These are phyloP conservation scores for Prionailurus viverrinus DNA, from an alignment of 2,113 vertebrate species.

Conservation along the genomic window DNA sequence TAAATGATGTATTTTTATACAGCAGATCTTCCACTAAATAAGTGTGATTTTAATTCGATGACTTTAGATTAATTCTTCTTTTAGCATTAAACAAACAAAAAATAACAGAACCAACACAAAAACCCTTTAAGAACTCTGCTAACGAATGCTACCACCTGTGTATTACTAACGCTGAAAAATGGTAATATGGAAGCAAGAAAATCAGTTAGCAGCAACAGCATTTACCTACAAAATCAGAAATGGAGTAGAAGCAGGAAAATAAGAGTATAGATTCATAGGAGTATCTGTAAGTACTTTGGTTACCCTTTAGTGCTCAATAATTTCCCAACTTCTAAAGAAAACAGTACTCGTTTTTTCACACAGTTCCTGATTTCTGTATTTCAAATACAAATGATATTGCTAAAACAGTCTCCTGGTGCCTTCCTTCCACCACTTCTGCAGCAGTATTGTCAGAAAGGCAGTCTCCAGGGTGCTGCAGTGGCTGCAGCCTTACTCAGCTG, in stretches of 20 bases:
- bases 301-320: background rate
- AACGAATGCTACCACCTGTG: background rate
- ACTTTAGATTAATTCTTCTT: background rate
- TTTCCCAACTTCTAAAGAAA: background rate
- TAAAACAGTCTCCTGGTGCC: background rate
- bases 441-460: background rate
- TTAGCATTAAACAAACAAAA: slow-evolving; percentile 18
- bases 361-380: background rate
- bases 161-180: slow-evolving; percentile 22
- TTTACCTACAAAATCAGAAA: slow-evolving; percentile 25
- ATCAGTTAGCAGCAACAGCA: background rate
- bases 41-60: background rate
- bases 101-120: background rate
- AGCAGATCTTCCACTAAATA: slow-evolving; percentile 41
- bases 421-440: background rate
- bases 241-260: background rate
- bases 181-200: background rate
- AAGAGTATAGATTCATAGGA: background rate
- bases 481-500: background rate
- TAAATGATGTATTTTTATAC: slow-evolving; percentile 35
- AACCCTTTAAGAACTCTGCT: slow-evolving; percentile 11
- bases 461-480: background rate
- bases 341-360: slow-evolving; percentile 2
- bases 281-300: background rate
- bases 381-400: slow-evolving; percentile 27